Evolutionary conservation across 1,140 invertebrate species (phyloP).

Genomic region (Rhagoletis zephyria): DNA sequence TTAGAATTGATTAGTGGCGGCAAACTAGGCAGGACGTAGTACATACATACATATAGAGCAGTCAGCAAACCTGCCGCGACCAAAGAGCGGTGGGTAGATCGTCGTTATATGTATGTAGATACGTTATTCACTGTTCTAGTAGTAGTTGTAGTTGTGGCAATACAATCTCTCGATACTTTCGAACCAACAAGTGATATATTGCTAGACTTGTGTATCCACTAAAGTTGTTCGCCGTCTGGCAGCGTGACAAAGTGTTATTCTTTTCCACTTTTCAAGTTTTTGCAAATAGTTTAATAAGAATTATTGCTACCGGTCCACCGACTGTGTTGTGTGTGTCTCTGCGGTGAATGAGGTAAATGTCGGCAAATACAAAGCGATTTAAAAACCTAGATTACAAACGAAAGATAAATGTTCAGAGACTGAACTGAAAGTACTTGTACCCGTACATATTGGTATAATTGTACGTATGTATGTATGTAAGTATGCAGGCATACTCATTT

Average conservation of each 20-base stretch:
- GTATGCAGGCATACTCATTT: too few relatives aligned
- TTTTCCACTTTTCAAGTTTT: conserved; percentile 44
- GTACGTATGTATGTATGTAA: too few relatives aligned
- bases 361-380: conserved; percentile 28
- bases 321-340: not conserved
- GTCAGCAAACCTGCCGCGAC: not conserved
- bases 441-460: too few relatives aligned
- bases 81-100: not conserved
- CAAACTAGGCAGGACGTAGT: not conserved
- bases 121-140: not conserved
- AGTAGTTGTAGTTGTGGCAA: not conserved
- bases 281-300: conserved; percentile 49
- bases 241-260: conserved; percentile 42
- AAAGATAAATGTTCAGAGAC: conserved; percentile 5
- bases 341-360: conserved; percentile 30
- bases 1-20: conserved; percentile 7
- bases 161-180: not conserved
- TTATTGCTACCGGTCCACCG: conserved; percentile 6
- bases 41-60: too few relatives aligned
- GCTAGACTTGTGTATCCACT: not conserved
- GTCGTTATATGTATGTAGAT: not conserved
- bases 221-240: conserved; percentile 27
- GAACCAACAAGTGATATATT: conserved; percentile 42
- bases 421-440: not conserved
- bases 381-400: conserved; percentile 7